phyloP scores from a whole-genome alignment of 2,797 vertebrate genomes.

The Epinephelus malabaricus region DNA sequence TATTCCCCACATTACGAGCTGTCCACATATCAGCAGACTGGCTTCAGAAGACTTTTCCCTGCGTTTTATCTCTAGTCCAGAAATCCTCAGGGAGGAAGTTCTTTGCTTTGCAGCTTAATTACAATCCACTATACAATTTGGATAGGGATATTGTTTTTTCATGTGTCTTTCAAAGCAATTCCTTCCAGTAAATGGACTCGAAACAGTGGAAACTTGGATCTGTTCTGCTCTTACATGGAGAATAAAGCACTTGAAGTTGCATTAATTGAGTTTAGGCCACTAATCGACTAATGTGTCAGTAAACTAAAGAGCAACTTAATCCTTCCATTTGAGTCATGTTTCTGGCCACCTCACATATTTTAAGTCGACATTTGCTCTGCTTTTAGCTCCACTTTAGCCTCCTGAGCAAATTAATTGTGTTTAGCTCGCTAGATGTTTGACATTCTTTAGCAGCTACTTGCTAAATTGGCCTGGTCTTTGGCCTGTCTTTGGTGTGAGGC shows the following conservation, averaged over 20 bases:
- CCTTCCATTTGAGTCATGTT: background rate
- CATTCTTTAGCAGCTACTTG: slow-evolving; percentile 12
- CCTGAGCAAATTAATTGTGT: slow-evolving; percentile 2
- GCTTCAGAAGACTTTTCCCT: slow-evolving; percentile 31
- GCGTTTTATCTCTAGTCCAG: slow-evolving; percentile 47
- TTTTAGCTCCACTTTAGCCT: slow-evolving; percentile 10
- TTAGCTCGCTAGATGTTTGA: background rate
- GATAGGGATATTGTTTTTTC: slow-evolving; percentile 7
- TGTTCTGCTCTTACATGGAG: background rate
- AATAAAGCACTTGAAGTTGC: slow-evolving; percentile 12
- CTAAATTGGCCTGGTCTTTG: background rate
- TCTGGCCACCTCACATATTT: background rate
- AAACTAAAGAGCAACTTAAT: background rate
- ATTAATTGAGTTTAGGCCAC: slow-evolving; percentile 4
- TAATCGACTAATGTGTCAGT: background rate
- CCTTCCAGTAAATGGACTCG: slow-evolving; percentile 6
- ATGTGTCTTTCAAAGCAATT: slow-evolving; percentile 21
- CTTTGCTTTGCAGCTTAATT: slow-evolving; percentile 45
- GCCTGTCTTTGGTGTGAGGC: background rate
- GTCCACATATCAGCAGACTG: slow-evolving; percentile 45
- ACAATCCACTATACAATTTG: slow-evolving; percentile 20
- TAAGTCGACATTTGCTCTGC: background rate
- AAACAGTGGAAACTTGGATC: slow-evolving; percentile 7
- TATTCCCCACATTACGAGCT: slow-evolving; percentile 42
- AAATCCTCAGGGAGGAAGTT: slow-evolving; percentile 38